phyloP scores from a whole-genome alignment of 2,113 vertebrate species.

The Sminthopsis crassicaudata region DNA sequence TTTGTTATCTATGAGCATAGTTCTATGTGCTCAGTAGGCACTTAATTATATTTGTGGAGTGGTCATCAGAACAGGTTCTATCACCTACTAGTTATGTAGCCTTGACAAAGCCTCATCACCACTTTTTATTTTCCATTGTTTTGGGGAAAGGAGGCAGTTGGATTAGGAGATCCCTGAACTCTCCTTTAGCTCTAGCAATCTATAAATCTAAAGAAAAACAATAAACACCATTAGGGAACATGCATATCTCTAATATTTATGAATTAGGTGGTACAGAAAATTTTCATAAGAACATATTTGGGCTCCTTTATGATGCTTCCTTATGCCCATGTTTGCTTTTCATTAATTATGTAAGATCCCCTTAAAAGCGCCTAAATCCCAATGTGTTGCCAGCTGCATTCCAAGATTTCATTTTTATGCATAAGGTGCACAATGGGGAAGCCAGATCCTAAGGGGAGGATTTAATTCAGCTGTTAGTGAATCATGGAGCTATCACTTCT shows the following conservation, averaged over 20 bases:
- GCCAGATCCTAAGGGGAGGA: neutral
- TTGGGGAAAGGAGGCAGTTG: neutral
- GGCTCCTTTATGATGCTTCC: constrained; percentile 17
- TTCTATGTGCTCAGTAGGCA: neutral
- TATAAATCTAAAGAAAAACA: neutral
- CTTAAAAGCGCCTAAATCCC: constrained; percentile 25
- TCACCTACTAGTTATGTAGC: neutral
- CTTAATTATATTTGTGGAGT: neutral
- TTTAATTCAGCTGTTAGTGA: constrained; percentile 35
- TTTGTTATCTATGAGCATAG: neutral
- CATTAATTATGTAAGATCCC: constrained; percentile 58
- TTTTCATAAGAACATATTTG: constrained; percentile 50
- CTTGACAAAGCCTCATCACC: neutral
- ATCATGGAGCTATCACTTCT: neutral
- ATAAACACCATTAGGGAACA: neutral
- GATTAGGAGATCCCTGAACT: neutral
- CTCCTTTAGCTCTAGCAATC: neutral
- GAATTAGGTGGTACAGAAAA: constrained; percentile 29
- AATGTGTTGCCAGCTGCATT: constrained; percentile 4
- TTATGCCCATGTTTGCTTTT: constrained; percentile 58
- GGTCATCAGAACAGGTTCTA: neutral
- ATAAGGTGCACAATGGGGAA: constrained; percentile 17
- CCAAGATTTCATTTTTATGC: constrained; percentile 51
- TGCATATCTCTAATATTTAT: constrained; percentile 18
- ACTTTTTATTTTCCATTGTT: neutral